A percentile compares a stretch with the other conserved stretches of the same genome.
Conservation (phyloP, 2,888 invertebrate species). For the Athetis lepigone region DNA sequence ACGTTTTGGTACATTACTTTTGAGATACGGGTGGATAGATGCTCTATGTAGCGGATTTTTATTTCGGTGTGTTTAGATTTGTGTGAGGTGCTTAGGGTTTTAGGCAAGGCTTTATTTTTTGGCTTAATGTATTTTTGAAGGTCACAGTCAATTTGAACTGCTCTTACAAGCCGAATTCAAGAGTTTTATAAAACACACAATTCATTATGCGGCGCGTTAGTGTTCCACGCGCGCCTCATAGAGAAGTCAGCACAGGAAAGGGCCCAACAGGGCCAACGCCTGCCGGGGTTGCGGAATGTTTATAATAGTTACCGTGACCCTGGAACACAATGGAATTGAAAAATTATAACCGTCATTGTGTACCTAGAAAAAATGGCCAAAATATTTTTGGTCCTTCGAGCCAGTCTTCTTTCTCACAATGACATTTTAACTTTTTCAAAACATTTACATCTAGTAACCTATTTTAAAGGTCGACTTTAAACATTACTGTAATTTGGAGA, state of each 20-base stretch:
- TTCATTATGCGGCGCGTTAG: too few species aligned
- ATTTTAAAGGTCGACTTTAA: neutral
- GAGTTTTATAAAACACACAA: too few species aligned
- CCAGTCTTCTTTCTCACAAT: neutral
- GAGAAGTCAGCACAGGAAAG: too few species aligned
- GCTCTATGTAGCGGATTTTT: slow-evolving; percentile 67
- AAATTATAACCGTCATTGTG: too few species aligned
- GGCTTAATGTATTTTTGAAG: neutral
- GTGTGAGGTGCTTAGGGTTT: neutral
- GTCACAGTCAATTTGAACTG: too few species aligned
- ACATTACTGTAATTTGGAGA: neutral
- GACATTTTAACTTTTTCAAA: neutral
- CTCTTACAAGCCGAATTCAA: neutral
- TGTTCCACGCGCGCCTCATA: too few species aligned
- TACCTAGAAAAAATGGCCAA: too few species aligned
- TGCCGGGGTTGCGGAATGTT: too few species aligned
- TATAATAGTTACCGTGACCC: too few species aligned
- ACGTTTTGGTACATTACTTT: slow-evolving; percentile 78
- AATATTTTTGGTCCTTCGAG: neutral
- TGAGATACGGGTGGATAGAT: slow-evolving; percentile 56
- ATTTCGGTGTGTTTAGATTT: slow-evolving; percentile 8
- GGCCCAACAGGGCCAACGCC: too few species aligned
- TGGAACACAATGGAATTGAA: too few species aligned
- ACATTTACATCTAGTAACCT: neutral
- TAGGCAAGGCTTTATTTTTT: neutral